Conservation (phyloP, 1,140 invertebrate species). For the Apis laboriosa region DNA sequence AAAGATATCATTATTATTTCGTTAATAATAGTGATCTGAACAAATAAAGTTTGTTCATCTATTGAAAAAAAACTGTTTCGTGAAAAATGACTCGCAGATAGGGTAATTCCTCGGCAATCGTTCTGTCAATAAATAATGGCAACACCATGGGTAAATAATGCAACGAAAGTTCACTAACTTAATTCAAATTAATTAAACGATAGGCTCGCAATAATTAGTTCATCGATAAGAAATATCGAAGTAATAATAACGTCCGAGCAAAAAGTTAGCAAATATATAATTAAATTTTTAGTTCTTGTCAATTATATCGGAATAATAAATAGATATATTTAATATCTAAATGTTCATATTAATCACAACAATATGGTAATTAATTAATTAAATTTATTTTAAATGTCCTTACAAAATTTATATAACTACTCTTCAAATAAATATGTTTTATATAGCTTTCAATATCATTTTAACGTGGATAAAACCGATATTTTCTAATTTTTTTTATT, state of each 20-base stretch:
- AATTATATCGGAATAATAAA: conserved; percentile 1
- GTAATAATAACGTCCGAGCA: background rate
- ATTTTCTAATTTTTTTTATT: too few species aligned
- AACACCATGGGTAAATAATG: background rate
- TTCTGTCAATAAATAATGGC: conserved; percentile 11
- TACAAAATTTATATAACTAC: too few species aligned
- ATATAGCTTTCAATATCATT: too few species aligned
- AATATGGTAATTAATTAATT: too few species aligned
- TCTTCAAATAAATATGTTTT: too few species aligned
- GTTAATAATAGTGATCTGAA: background rate
- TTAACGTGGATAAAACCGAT: too few species aligned
- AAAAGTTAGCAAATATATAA: background rate
- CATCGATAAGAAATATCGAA: conserved; percentile 4
- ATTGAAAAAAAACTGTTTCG: background rate
- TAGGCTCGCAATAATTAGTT: background rate
- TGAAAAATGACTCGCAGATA: conserved; percentile 28
- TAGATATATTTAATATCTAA: background rate
- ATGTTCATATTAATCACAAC: too few species aligned
- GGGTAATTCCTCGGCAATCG: background rate
- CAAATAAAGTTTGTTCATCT: conserved; percentile 11
- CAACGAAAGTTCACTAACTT: background rate
- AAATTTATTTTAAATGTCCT: too few species aligned
- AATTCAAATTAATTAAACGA: conserved; percentile 28
- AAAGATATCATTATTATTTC: background rate
- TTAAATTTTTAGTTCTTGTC: conserved; percentile 1